phyloP scores from a whole-genome alignment of 2,888 invertebrate genomes.

The Lissocephala sabroskyi region DNA sequence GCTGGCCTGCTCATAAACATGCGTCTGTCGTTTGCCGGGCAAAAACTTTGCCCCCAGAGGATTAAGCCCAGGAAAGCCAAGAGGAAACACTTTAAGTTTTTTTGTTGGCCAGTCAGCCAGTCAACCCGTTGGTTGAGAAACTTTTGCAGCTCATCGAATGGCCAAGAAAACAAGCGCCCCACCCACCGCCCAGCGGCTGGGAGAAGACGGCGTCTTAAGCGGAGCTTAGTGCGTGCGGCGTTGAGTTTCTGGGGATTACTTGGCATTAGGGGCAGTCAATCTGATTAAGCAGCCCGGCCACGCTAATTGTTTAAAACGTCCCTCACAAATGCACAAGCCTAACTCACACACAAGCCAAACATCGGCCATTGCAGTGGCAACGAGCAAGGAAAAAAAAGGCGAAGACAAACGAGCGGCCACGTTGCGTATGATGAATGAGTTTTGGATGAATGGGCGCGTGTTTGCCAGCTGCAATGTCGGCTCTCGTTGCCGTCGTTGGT shows the following conservation, averaged over 20 bases:
- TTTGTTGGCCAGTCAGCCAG: conserved; percentile 4
- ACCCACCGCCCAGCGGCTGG: no score
- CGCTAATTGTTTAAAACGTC: conserved; percentile 45
- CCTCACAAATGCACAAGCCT: neutral
- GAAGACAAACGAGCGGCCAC: conserved; percentile 7
- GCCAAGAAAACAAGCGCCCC: no score
- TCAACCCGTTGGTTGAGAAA: conserved; percentile 16
- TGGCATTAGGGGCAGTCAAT: conserved; percentile 32
- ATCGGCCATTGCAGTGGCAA: neutral
- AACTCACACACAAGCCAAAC: neutral
- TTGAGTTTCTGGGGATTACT: conserved; percentile 7
- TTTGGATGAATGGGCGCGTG: conserved; percentile 38
- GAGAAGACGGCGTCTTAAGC: conserved; percentile 6
- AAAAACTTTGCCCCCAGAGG: conserved; percentile 30
- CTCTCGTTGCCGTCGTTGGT: neutral
- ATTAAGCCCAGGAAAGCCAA: conserved; percentile 11
- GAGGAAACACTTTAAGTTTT: conserved; percentile 28
- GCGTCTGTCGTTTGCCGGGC: conserved; percentile 11
- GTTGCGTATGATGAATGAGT: conserved; percentile 48
- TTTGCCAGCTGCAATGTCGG: conserved; percentile 7
- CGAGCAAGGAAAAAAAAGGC: neutral
- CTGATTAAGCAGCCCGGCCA: conserved; percentile 39
- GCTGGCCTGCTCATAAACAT: conserved; percentile 11
- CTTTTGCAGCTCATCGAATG: conserved; percentile 20
- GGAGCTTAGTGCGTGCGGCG: conserved; percentile 1